Evolutionary conservation across 2,797 vertebrate genomes (phyloP).

Genomic region (Scyliorhinus canicula): DNA sequence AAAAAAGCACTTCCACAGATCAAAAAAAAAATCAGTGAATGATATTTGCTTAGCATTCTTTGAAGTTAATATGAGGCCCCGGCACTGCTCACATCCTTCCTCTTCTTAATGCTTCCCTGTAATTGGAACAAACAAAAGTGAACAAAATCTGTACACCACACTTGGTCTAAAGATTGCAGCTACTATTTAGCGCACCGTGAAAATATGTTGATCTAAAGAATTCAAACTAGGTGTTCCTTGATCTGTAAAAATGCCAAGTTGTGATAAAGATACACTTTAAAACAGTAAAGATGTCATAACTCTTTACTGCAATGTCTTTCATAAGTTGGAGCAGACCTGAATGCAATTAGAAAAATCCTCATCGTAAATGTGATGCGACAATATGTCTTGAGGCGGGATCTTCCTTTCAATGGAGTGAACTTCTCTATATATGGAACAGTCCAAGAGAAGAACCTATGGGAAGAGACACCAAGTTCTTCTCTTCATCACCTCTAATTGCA

Average conservation of each 20-base stretch:
- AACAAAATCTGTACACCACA: no score
- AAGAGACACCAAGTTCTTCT: not conserved
- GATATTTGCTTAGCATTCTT: conserved; percentile 12
- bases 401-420: not conserved
- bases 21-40: conserved; percentile 1
- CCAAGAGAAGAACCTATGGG: not conserved
- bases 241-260: not conserved
- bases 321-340: not conserved
- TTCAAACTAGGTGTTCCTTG: not conserved
- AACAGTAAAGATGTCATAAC: not conserved
- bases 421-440: not conserved
- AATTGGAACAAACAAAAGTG: not conserved
- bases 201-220: not conserved
- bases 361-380: not conserved
- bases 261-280: not conserved
- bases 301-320: not conserved
- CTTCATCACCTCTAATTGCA: not conserved
- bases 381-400: not conserved
- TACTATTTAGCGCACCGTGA: not conserved
- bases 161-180: not conserved
- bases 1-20: not conserved
- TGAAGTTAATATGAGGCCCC: not conserved
- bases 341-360: not conserved
- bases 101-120: conserved; percentile 11
- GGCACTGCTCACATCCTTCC: not conserved